Conservation (phyloP, 2,888 invertebrate species). For the Tortrix viridana region DNA sequence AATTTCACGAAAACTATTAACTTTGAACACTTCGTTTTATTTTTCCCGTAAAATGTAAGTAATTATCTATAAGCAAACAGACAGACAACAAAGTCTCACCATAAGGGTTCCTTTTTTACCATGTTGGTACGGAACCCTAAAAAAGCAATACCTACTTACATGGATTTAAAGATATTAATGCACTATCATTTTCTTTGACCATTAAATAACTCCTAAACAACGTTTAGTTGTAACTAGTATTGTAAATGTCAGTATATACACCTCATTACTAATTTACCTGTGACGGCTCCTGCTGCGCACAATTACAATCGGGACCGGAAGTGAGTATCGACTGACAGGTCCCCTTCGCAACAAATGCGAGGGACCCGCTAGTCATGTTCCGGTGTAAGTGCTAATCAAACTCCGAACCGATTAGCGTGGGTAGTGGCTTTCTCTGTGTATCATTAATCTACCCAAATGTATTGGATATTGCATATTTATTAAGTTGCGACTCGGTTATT, state of each 20-base stretch:
- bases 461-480: too few species aligned
- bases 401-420: constrained; percentile 12
- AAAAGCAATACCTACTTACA: too few species aligned
- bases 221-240: not conserved
- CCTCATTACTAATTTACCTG: constrained; percentile 8
- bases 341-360: constrained; percentile 18
- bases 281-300: constrained; percentile 3
- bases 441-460: not conserved
- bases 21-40: too few species aligned
- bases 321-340: constrained; percentile 20
- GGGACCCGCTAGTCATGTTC: constrained; percentile 15
- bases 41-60: too few species aligned
- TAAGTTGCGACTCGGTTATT: too few species aligned
- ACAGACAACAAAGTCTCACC: too few species aligned
- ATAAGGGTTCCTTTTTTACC: too few species aligned
- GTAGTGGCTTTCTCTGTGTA: not conserved
- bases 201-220: not conserved
- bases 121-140: too few species aligned
- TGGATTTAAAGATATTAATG: too few species aligned
- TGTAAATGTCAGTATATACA: not conserved
- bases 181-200: too few species aligned
- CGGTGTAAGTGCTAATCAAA: constrained; percentile 19
- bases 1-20: too few species aligned
- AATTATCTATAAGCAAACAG: too few species aligned
- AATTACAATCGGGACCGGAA: constrained; percentile 24